phyloP scores from a whole-genome alignment of 64 coral and sea anemone species.

The Stylophora pistillata region DNA sequence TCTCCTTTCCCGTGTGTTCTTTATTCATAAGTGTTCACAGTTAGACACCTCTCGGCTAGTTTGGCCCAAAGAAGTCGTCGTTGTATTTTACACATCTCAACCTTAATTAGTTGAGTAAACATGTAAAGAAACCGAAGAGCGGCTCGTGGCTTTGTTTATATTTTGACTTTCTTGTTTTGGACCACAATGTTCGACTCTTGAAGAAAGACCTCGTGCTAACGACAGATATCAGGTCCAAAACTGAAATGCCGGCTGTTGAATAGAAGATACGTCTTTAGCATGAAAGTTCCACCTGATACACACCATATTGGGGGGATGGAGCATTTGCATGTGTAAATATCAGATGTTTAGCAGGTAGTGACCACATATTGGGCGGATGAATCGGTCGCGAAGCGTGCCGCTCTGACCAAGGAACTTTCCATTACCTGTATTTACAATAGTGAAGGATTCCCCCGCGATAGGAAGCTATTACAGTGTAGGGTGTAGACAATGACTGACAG shows the following conservation, averaged over 20 bases:
- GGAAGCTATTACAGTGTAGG: constrained; percentile 24
- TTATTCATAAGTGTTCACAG: not conserved
- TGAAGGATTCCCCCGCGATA: not conserved
- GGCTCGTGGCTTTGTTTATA: constrained; percentile 31
- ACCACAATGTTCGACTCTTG: not conserved
- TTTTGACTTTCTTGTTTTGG: constrained; percentile 11
- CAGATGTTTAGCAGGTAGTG: constrained; percentile 13
- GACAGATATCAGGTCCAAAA: not conserved
- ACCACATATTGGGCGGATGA: constrained; percentile 17
- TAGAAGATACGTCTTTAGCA: not conserved
- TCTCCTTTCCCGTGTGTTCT: not conserved
- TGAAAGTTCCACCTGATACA: not conserved
- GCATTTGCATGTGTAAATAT: not conserved
- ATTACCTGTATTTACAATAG: constrained; percentile 4
- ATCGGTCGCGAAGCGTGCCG: constrained; percentile 9
- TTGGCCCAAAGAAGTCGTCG: not conserved
- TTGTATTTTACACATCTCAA: not conserved
- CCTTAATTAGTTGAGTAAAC: constrained; percentile 20
- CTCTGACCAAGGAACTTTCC: not conserved
- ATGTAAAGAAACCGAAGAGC: not conserved
- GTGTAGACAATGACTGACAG: constrained; percentile 34
- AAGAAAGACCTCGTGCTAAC: not conserved
- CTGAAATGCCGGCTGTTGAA: not conserved
- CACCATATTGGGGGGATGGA: not conserved
- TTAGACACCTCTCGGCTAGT: not conserved